Base-by-base conservation (phyloP, 1,140 invertebrate genomes). In the Sweltsa coloradensis region DNA sequence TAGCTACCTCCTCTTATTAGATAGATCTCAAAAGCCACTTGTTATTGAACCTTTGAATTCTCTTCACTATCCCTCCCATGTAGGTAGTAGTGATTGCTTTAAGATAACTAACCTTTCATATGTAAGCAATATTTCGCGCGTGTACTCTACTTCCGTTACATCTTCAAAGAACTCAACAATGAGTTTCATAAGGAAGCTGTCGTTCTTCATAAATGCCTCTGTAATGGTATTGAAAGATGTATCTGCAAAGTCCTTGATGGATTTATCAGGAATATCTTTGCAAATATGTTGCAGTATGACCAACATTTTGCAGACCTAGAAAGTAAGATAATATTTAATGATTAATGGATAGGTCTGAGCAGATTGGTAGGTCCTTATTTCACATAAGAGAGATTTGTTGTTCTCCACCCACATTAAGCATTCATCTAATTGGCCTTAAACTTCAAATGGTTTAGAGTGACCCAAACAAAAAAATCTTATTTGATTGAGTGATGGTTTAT, bases 121-220 rank as follows among this genome's bases (percentile, higher is more conserved):
- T 25, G 54, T 57, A n/a, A 55, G 26, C 4, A 63, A 29, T 5
- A 57, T 48, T 23, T 48, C 42, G 51, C 52, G 56, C 9, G 55
- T 62, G 41, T 59, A 59, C 49, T 62, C 60, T 26, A 64, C 66
- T 25, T 62, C 52, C 9, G 59, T 61, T 3, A 72, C 59, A 53
- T 76, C 72, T 13, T 70, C 58, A 51, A 74, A 76, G 57, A 76
- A 76, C 39, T 73, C 69, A 16, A 72, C 65, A 13, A 71, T 65
- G 31, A 75, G 73, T 45, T 67, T 57, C 14, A 78, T 44, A 9
- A 72, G 53, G 22, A 68, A 51, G 13, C 64, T 45, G 54, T 77
- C 70, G 34, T 63, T 61, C 19, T 58, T 56, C 45, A 59, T 63
- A 45, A 74, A 64, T 7, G 70, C 70, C 40, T 66, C 61, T 14